Conservation (phyloP, 23 tunicate genomes). For the Phallusia fumigata region DNA sequence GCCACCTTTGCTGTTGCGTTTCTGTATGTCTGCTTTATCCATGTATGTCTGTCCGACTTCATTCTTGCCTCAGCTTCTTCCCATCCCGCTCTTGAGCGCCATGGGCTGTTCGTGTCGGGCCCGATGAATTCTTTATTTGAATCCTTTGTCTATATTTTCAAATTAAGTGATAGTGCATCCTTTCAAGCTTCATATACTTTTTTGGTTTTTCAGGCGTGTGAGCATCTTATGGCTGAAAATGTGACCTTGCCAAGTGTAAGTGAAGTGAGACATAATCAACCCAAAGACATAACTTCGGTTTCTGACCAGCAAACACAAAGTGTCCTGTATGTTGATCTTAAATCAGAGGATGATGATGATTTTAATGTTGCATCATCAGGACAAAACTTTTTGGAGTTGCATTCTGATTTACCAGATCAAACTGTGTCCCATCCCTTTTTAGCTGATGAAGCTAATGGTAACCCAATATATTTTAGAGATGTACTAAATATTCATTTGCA, state of each 20-base stretch:
- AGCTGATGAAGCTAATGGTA: neutral
- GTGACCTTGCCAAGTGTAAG: constrained; percentile 46
- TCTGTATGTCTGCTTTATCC: constrained; percentile 6
- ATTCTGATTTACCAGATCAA: neutral
- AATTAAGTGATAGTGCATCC: too few species aligned
- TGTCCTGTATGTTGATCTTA: constrained; percentile 51
- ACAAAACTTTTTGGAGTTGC: neutral
- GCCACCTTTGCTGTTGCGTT: too few species aligned
- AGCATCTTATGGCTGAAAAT: constrained; percentile 38
- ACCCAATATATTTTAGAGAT: neutral
- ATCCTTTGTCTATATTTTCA: too few species aligned
- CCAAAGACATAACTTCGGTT: neutral
- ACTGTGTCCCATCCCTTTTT: neutral
- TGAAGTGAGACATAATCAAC: constrained; percentile 1
- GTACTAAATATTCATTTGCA: neutral
- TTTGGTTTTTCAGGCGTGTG: constrained; percentile 59
- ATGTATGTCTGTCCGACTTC: too few species aligned
- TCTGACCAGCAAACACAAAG: constrained; percentile 23
- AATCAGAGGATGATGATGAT: constrained; percentile 54
- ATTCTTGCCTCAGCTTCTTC: too few species aligned
- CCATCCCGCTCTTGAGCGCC: too few species aligned
- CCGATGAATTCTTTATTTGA: too few species aligned
- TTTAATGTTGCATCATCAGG: neutral
- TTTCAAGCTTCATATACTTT: too few species aligned
- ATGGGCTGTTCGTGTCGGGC: too few species aligned